These are phyloP conservation scores for Meganola albula DNA, from an alignment of 2,888 invertebrate species.

Conservation along the genomic window DNA sequence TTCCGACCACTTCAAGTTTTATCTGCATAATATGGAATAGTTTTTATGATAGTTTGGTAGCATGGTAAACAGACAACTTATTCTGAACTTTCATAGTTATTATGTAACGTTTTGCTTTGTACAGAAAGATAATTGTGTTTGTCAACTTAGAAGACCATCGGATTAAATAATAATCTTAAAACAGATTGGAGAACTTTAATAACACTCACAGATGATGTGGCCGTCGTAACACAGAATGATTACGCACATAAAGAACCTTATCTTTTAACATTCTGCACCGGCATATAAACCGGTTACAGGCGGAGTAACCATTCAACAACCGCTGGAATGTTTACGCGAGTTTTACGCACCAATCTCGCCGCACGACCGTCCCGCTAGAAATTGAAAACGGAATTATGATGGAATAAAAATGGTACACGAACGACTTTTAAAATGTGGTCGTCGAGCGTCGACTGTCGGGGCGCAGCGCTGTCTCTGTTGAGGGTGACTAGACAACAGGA, in stretches of 20 bases:
- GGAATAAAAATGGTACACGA: slow-evolving; percentile 57
- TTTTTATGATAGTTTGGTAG: no score
- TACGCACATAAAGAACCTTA: slow-evolving; percentile 72
- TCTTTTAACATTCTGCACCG: slow-evolving; percentile 67
- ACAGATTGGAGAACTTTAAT: slow-evolving; percentile 50
- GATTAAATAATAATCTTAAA: no score
- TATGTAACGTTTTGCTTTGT: no score
- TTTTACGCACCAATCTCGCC: slow-evolving; percentile 72
- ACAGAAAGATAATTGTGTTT: no score
- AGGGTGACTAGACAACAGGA: slow-evolving; percentile 46
- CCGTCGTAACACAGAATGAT: slow-evolving; percentile 69
- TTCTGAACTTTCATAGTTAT: no score
- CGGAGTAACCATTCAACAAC: slow-evolving; percentile 60
- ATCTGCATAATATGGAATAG: no score
- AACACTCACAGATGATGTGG: slow-evolving; percentile 58
- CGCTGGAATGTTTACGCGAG: slow-evolving; percentile 69
- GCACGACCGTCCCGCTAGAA: slow-evolving; percentile 50
- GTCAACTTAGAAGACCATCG: no score
- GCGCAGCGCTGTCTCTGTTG: slow-evolving; percentile 19
- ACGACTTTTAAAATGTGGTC: slow-evolving; percentile 30
- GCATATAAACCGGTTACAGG: slow-evolving; percentile 68
- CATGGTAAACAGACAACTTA: no score
- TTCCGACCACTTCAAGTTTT: background rate
- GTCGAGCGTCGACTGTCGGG: slow-evolving; percentile 13
- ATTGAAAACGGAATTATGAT: slow-evolving; percentile 72